Evolutionary conservation across 2,888 invertebrate species (phyloP).

Genomic region (Rhopalosiphum nymphaeae): DNA sequence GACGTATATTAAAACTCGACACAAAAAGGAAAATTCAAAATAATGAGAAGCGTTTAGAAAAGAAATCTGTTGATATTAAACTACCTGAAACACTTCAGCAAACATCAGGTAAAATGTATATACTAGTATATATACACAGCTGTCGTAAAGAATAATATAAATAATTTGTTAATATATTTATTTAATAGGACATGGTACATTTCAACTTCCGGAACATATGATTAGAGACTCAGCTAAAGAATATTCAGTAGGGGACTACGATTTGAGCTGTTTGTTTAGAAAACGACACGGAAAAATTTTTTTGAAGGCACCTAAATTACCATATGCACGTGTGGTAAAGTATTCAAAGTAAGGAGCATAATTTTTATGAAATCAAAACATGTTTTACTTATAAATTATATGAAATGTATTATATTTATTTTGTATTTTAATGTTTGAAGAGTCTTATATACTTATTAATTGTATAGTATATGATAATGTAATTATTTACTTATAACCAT

Average conservation of each 20-base stretch:
- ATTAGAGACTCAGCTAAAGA: conserved; percentile 44
- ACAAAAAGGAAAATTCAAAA: conserved; percentile 10
- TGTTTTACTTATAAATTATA: background rate
- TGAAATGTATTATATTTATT: background rate
- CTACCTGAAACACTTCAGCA: background rate
- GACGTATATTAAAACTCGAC: conserved; percentile 37
- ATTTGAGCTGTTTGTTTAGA: conserved; percentile 58
- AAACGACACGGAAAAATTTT: conserved; percentile 53
- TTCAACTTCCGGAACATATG: conserved; percentile 48
- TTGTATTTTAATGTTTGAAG: background rate
- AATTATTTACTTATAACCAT: background rate
- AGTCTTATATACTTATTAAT: background rate
- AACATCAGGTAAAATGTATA: conserved; percentile 28
- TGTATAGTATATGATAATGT: background rate
- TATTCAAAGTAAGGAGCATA: conserved; percentile 33
- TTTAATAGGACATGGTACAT: background rate
- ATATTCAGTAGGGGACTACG: conserved; percentile 41
- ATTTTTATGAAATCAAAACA: background rate
- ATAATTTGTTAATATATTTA: background rate
- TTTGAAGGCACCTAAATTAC: conserved; percentile 44
- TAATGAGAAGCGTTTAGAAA: background rate
- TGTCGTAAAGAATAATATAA: background rate
- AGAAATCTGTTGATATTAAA: background rate
- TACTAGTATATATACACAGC: too few relatives aligned
- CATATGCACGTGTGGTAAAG: conserved; percentile 28